phyloP scores from a whole-genome alignment of 2,888 invertebrate species.

The Stenchaetothrips biformis region DNA sequence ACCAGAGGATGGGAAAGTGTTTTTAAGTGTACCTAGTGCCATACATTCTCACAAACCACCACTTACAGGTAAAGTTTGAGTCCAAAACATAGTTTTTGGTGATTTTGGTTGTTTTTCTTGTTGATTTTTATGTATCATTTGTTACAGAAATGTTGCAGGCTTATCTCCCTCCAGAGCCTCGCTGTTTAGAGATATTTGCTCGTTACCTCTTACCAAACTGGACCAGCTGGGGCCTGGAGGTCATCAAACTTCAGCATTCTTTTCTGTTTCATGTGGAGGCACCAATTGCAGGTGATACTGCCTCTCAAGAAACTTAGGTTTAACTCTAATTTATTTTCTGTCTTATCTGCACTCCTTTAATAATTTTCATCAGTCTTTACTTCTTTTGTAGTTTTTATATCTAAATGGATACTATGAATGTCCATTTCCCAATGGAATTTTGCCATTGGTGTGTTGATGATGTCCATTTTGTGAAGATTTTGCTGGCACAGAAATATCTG shows the following conservation, averaged over 20 bases:
- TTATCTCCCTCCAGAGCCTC: conserved; percentile 54
- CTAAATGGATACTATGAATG: too few species aligned
- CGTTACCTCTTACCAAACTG: conserved; percentile 80
- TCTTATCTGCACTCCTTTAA: background rate
- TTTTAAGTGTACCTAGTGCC: conserved; percentile 83
- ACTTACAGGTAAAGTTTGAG: conserved; percentile 52
- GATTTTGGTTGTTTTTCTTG: conserved; percentile 30
- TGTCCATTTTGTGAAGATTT: too few species aligned
- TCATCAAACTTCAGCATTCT: conserved; percentile 70
- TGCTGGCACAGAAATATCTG: too few species aligned
- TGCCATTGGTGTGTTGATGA: too few species aligned
- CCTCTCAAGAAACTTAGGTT: background rate
- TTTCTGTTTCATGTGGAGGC: conserved; percentile 4
- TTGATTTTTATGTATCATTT: conserved; percentile 31
- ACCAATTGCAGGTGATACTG: background rate
- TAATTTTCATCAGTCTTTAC: background rate
- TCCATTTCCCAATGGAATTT: too few species aligned
- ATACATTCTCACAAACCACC: conserved; percentile 96
- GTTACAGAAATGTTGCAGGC: conserved; percentile 59
- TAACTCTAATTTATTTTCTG: background rate
- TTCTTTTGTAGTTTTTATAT: background rate
- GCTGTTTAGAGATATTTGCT: conserved; percentile 85
- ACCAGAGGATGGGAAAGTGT: conserved; percentile 51
- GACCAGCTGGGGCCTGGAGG: conserved; percentile 84
- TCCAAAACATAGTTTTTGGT: conserved; percentile 5